Evolutionary conservation across 2,797 vertebrate genomes (phyloP).

Genomic region (Melanotaenia nigrans): DNA sequence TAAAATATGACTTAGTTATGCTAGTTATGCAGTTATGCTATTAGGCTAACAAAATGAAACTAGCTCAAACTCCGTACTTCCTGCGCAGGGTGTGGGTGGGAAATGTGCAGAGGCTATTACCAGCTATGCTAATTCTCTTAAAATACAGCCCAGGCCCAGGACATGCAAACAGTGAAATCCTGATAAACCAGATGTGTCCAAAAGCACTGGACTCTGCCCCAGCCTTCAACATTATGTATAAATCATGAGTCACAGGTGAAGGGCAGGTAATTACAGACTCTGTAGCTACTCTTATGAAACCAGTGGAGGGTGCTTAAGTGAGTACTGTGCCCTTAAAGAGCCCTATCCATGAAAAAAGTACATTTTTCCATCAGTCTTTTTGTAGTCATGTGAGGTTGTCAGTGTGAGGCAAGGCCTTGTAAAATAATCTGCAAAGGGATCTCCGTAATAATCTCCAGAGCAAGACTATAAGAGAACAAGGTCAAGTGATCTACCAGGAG

Average conservation of each 20-base stretch:
- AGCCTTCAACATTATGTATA: slow-evolving; percentile 53
- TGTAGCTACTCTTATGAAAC: slow-evolving; percentile 24
- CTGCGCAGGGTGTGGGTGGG: slow-evolving; percentile 33
- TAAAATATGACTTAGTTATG: no score
- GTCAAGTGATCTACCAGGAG: slow-evolving; percentile 49
- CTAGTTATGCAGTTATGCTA: no score
- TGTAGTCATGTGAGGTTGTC: slow-evolving; percentile 2
- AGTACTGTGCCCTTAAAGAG: slow-evolving; percentile 18
- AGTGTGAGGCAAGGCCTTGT: slow-evolving; percentile 13
- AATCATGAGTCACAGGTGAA: slow-evolving; percentile 56
- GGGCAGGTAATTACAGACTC: slow-evolving; percentile 40
- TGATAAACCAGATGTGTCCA: slow-evolving; percentile 58
- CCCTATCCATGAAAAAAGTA: slow-evolving; percentile 12
- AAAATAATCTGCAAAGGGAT: slow-evolving; percentile 35
- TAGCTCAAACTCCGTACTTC: slow-evolving; percentile 36
- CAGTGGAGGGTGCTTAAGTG: background rate
- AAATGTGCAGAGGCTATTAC: slow-evolving; percentile 18
- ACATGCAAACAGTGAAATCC: slow-evolving; percentile 36
- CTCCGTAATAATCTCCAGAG: slow-evolving; percentile 37
- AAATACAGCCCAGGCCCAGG: slow-evolving; percentile 16
- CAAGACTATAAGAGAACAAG: slow-evolving; percentile 2
- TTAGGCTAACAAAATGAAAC: slow-evolving; percentile 18
- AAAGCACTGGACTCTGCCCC: slow-evolving; percentile 27
- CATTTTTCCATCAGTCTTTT: slow-evolving; percentile 12
- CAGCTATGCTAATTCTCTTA: slow-evolving; percentile 17